A percentile compares a stretch with the other conserved stretches of the same genome.
These are phyloP conservation scores for Empis livida DNA, from an alignment of 2,888 invertebrate species.

Conservation along the genomic window DNA sequence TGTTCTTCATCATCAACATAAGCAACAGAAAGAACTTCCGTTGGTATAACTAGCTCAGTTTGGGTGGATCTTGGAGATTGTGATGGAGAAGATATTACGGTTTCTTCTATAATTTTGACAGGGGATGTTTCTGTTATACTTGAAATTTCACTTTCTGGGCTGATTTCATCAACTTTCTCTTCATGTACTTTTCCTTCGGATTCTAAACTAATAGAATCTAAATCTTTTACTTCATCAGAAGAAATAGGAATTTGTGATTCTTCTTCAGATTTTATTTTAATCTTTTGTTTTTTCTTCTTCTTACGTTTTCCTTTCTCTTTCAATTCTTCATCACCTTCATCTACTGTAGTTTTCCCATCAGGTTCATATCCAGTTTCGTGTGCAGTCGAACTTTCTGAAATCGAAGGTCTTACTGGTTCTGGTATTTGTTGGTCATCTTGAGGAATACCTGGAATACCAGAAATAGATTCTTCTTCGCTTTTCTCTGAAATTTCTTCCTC, in stretches of 20 bases:
- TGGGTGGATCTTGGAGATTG: constrained; percentile 43
- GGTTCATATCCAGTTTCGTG: constrained; percentile 58
- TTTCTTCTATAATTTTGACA: constrained; percentile 55
- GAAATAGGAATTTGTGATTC: constrained; percentile 39
- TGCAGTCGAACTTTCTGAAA: constrained; percentile 33
- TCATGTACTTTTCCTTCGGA: constrained; percentile 23
- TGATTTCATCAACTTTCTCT: constrained; percentile 30
- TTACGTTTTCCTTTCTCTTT: constrained; percentile 34
- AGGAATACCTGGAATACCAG: neutral
- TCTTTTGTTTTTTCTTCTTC: constrained; percentile 42
- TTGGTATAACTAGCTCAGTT: constrained; percentile 38
- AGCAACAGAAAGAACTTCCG: constrained; percentile 33
- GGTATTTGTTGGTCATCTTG: neutral
- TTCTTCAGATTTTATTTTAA: constrained; percentile 36
- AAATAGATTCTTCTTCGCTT: constrained; percentile 6
- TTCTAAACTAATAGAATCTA: constrained; percentile 21
- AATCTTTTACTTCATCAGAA: constrained; percentile 35
- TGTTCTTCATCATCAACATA: constrained; percentile 33
- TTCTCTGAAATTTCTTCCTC: constrained; percentile 21
- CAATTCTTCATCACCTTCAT: constrained; percentile 18
- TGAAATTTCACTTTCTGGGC: constrained; percentile 35
- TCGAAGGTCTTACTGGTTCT: neutral
- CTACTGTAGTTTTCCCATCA: constrained; percentile 46
- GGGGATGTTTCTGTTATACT: constrained; percentile 42
- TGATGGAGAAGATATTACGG: constrained; percentile 42